Base-by-base conservation (phyloP, 2,888 invertebrate species). In the Chymomyza caudatula region DNA sequence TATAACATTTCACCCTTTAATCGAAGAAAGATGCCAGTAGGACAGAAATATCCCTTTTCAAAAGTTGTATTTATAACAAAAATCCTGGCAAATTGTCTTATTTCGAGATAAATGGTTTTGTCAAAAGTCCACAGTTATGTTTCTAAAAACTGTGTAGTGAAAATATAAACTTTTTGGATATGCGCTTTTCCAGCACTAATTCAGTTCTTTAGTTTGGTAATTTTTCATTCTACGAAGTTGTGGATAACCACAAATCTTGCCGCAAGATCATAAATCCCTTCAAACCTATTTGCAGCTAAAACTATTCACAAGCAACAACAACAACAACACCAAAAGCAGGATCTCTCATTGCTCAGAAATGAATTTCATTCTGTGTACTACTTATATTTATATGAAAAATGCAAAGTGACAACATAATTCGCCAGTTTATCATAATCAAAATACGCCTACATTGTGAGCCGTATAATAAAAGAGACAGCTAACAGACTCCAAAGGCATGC, bases 351-450 rank as follows among this genome's bases (percentile, higher is more conserved):
- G 84, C 79, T 72, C 81, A 86, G 81, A 86, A 86, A 80, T 86
- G 86, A 80, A 80, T 80, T 80, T 86, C 86, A 84, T 85, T 85
- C 80, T 86, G 81, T 85, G 11, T 29, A 29, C 8, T 1, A 11
- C 8, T 11, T 29, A 2, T 37, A 37, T 11, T 2, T 37, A 37
- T 11, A 81, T 78, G 80, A 87, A 85, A 87, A 87, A 83, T 83
- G 86, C 85, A 83, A 83, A 83, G 88, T 87, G 87, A 87, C 88
- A 87, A 88, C 87, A 87, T 87, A 87, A 87, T 87, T 87, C 87
- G 88, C 87, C 88, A 88, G 88, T 87, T 88, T 88, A 87, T 87
- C 87, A 87, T 87, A 83, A 83, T 83, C 83, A 83, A 83, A 87
- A 83, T 84, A 83, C 83, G 83, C 83, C 83, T 80, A 83, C 83